phyloP scores from a whole-genome alignment of 2,888 invertebrate genomes.

The Pristionchus maxplancki region DNA sequence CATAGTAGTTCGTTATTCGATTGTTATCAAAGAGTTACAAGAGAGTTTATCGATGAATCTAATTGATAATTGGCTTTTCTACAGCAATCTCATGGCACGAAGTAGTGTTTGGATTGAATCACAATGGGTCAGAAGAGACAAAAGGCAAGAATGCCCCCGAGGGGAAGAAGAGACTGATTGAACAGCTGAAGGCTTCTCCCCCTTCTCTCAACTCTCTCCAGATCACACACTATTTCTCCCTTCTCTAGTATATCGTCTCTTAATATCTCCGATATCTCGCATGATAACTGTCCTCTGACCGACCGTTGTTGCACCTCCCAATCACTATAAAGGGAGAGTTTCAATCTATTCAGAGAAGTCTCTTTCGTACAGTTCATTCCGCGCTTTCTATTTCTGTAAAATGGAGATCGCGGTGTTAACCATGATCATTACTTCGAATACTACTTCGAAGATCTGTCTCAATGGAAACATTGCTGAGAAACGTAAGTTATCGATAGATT shows the following conservation, averaged over 20 bases:
- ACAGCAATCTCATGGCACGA: neutral
- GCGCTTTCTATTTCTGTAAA: neutral
- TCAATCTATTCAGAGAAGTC: neutral
- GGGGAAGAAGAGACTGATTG: conserved; percentile 23
- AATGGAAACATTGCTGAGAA: conserved; percentile 46
- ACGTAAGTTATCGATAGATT: neutral
- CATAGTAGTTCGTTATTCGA: conserved; percentile 34
- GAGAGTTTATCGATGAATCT: neutral
- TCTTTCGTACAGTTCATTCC: neutral
- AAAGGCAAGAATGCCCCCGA: neutral
- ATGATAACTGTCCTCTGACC: conserved; percentile 14
- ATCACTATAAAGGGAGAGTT: neutral
- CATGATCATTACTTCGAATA: conserved; percentile 48
- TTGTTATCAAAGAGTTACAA: conserved; percentile 20
- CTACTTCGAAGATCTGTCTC: conserved; percentile 45
- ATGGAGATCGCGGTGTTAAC: conserved; percentile 51
- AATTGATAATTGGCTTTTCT: neutral
- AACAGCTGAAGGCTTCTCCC: neutral
- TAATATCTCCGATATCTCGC: neutral
- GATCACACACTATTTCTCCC: neutral
- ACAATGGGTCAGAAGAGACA: conserved; percentile 17
- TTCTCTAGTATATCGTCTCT: neutral
- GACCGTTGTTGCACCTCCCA: neutral
- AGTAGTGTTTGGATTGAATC: conserved; percentile 7
- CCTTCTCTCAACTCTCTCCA: neutral